Conservation (phyloP, 2,113 vertebrate genomes). For the Puntigrus tetrazona region DNA sequence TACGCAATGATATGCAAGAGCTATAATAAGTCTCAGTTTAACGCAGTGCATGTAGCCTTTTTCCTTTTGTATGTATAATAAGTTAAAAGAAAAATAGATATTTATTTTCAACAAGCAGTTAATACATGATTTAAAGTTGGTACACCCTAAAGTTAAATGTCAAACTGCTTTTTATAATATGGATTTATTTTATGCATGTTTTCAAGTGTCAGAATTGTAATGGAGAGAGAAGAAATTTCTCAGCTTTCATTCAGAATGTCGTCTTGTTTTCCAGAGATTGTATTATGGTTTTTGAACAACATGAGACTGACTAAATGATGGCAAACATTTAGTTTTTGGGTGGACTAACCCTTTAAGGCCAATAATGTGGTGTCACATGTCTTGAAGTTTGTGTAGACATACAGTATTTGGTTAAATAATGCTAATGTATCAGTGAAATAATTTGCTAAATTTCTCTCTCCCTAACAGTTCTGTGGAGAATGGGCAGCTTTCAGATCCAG, state of each 20-base stretch:
- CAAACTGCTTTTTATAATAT: too few relatives aligned
- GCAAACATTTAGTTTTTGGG: neutral
- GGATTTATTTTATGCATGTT: too few relatives aligned
- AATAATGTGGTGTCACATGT: too few relatives aligned
- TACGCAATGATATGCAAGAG: too few relatives aligned
- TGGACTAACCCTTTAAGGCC: neutral
- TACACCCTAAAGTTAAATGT: too few relatives aligned
- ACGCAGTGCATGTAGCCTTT: too few relatives aligned
- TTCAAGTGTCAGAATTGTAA: too few relatives aligned
- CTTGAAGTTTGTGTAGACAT: neutral
- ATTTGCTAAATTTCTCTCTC: neutral
- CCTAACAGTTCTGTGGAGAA: constrained; percentile 80
- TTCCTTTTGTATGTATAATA: too few relatives aligned
- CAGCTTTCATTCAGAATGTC: neutral
- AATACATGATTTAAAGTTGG: too few relatives aligned
- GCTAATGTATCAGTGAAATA: neutral
- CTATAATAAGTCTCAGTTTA: too few relatives aligned
- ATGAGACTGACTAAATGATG: neutral
- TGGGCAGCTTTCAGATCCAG: constrained; percentile 88
- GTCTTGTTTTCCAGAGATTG: neutral
- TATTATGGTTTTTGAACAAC: neutral
- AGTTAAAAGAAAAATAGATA: too few relatives aligned
- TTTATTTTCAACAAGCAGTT: too few relatives aligned
- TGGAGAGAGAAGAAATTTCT: neutral
- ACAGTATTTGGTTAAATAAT: neutral